Percentiles rank a stretch among this genome's conserved stretches.
Evolutionary conservation across 1,140 invertebrate species (phyloP).

Genomic region (Scaptomyza pallida): DNA sequence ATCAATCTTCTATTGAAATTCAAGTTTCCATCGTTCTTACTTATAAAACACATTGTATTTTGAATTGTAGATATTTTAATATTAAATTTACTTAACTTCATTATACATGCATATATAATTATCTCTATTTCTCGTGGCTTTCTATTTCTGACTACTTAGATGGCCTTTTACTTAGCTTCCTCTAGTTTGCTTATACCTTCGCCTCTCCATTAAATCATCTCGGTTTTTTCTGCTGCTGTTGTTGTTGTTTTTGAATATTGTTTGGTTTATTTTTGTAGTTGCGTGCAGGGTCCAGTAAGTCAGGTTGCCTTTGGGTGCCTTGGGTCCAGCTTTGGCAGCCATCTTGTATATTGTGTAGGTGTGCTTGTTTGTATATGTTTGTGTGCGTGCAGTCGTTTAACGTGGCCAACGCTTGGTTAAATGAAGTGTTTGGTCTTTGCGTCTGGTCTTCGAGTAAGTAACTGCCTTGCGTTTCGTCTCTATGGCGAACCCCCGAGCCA

Average conservation of each 20-base stretch:
- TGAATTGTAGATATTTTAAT: too few relatives aligned
- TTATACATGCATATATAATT: too few relatives aligned
- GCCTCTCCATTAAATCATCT: slow-evolving; percentile 11
- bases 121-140: too few relatives aligned
- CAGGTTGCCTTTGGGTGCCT: not conserved
- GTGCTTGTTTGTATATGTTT: slow-evolving; percentile 18
- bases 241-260: not conserved
- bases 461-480: slow-evolving; percentile 15
- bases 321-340: slow-evolving; percentile 56
- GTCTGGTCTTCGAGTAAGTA: slow-evolving; percentile 30
- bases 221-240: slow-evolving; percentile 1
- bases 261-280: too few relatives aligned
- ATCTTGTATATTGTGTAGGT: slow-evolving; percentile 47
- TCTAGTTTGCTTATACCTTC: not conserved
- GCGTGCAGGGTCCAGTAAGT: too few relatives aligned
- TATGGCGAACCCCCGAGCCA: slow-evolving; percentile 9
- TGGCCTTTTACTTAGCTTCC: too few relatives aligned
- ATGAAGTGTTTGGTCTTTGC: slow-evolving; percentile 28
- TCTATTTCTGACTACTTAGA: too few relatives aligned
- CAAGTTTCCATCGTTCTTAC: too few relatives aligned
- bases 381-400: slow-evolving; percentile 18
- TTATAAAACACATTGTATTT: too few relatives aligned
- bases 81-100: too few relatives aligned
- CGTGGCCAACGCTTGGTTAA: slow-evolving; percentile 14
- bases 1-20: too few relatives aligned